phyloP scores from a whole-genome alignment of 2,888 invertebrate species.

The Philonicus albiceps region DNA sequence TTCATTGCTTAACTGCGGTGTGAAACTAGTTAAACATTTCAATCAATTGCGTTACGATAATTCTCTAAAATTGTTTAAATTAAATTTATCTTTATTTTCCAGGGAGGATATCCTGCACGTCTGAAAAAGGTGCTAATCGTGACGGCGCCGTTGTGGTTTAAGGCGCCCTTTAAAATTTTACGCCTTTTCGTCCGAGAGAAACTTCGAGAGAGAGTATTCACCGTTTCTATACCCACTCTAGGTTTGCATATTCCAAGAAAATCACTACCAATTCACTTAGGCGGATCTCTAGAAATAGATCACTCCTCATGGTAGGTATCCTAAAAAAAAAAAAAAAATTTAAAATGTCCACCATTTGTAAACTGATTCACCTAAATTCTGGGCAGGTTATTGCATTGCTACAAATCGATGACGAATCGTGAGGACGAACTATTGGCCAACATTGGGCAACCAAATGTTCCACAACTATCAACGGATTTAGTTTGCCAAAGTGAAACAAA shows the following conservation, averaged over 20 bases:
- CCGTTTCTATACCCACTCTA: conserved; percentile 90
- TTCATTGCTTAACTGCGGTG: not conserved
- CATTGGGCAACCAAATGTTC: conserved; percentile 59
- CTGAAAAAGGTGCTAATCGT: conserved; percentile 97
- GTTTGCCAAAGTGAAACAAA: conserved; percentile 50
- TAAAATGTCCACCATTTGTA: not conserved
- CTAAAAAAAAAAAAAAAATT: not conserved
- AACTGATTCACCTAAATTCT: not conserved
- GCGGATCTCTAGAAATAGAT: conserved; percentile 85
- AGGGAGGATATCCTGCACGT: conserved; percentile 98
- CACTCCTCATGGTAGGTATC: conserved; percentile 84
- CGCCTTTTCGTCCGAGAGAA: conserved; percentile 95
- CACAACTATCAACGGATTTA: conserved; percentile 48
- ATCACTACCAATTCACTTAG: conserved; percentile 87
- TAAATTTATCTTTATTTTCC: conserved; percentile 48
- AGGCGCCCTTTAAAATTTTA: conserved; percentile 95
- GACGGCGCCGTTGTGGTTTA: conserved; percentile 97
- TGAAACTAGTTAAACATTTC: not conserved
- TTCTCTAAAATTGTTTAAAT: not conserved
- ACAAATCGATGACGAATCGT: conserved; percentile 86
- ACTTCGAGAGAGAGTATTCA: conserved; percentile 92
- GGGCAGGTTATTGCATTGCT: conserved; percentile 70
- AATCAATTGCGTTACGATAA: too few relatives aligned
- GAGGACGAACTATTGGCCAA: conserved; percentile 64
- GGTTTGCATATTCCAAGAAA: conserved; percentile 88